A percentile compares a stretch with the other conserved stretches of the same genome.
Conservation (phyloP, 1,140 invertebrate genomes). For the Atta colombica region DNA sequence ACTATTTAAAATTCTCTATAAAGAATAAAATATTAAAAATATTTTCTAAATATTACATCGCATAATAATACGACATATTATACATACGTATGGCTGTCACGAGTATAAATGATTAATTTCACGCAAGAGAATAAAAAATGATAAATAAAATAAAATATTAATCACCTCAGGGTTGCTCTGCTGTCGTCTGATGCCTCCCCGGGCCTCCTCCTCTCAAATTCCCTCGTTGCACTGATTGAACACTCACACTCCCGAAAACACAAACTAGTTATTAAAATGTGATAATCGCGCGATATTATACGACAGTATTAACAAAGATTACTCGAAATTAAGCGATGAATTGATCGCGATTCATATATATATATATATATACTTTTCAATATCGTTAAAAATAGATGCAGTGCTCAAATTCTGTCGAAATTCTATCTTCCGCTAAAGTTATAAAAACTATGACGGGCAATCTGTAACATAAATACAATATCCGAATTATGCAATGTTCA, state of each 20-base stretch:
- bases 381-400: background rate
- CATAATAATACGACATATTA: background rate
- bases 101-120: slow-evolving; percentile 3
- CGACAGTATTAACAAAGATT: background rate
- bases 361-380: background rate
- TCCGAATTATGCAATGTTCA: background rate
- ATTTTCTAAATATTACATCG: background rate
- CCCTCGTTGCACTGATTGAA: background rate
- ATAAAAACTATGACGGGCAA: background rate
- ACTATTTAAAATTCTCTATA: background rate
- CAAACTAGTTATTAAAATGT: background rate
- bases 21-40: slow-evolving; percentile 1
- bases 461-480: slow-evolving; percentile 7
- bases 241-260: background rate
- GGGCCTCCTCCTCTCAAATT: background rate
- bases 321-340: background rate
- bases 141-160: slow-evolving; percentile 26
- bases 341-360: background rate
- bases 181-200: background rate
- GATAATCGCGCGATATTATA: background rate
- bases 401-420: background rate
- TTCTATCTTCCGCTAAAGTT: background rate
- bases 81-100: background rate
- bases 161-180: background rate
- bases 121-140: background rate